Conservation (phyloP, 2,797 vertebrate species). For the Trachops cirrhosus region DNA sequence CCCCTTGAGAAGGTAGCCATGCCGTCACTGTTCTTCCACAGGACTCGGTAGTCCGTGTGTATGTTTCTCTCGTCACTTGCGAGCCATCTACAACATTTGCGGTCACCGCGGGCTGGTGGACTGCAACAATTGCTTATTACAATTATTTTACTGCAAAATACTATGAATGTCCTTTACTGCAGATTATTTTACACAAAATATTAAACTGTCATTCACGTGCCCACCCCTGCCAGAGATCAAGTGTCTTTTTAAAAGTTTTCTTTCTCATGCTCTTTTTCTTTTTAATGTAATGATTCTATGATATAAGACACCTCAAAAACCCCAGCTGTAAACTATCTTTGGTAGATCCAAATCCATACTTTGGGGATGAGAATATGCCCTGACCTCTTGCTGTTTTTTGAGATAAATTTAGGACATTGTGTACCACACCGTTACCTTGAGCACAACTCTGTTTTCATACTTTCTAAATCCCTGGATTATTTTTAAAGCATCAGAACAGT, state of each 20-base stretch:
- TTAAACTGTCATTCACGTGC: neutral
- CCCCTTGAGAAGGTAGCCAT: no score
- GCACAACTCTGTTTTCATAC: neutral
- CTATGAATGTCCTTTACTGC: neutral
- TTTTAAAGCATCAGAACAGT: conserved; percentile 43
- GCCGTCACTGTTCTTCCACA: no score
- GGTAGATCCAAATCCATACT: neutral
- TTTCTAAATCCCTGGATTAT: neutral
- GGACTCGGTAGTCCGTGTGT: no score
- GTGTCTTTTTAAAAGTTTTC: neutral
- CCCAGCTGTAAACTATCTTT: neutral
- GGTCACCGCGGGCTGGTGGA: no score
- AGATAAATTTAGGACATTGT: conserved; percentile 45
- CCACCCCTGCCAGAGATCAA: neutral
- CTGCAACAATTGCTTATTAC: neutral
- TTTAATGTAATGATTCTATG: neutral
- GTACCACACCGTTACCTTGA: conserved; percentile 40
- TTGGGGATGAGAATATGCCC: neutral
- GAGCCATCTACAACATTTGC: no score
- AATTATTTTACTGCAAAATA: neutral
- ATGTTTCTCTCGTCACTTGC: no score
- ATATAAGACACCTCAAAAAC: neutral
- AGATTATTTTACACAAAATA: neutral
- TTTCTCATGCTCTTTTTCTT: neutral
- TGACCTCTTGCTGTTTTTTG: conserved; percentile 44